Evolutionary conservation across 30 jellyfish, hydroid and myxozoan genomes (phyloP).

Genomic region (Hydra vulgaris): DNA sequence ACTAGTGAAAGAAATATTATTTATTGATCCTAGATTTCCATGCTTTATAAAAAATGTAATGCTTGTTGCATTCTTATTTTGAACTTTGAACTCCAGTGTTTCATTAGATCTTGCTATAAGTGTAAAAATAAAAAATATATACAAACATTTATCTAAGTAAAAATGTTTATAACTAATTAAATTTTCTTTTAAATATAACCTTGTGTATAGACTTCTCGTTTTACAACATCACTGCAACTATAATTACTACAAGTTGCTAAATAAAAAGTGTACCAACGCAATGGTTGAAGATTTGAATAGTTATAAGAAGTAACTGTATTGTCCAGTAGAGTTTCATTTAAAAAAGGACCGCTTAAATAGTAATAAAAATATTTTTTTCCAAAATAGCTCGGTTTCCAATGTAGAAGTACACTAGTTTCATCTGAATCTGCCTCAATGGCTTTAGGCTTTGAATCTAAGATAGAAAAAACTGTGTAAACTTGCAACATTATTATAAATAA

Average conservation of each 20-base stretch:
- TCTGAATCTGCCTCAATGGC: background rate
- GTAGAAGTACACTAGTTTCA: slow-evolving; percentile 1
- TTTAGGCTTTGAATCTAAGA: slow-evolving; percentile 19
- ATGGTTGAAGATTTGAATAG: slow-evolving; percentile 10
- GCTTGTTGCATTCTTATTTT: background rate
- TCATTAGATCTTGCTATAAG: slow-evolving; percentile 25
- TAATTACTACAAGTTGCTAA: slow-evolving; percentile 27
- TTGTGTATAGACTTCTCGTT: slow-evolving; percentile 1
- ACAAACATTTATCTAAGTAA: background rate
- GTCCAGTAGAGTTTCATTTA: background rate
- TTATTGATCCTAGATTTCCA: slow-evolving; percentile 24
- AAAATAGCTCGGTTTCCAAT: slow-evolving; percentile 9
- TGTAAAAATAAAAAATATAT: too few species aligned
- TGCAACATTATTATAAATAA: background rate
- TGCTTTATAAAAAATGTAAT: slow-evolving; percentile 13
- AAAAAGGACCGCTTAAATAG: background rate
- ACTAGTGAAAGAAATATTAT: background rate
- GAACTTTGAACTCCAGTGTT: slow-evolving; percentile 10
- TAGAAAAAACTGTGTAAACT: background rate
- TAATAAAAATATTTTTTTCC: slow-evolving; percentile 1
- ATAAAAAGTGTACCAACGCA: slow-evolving; percentile 4
- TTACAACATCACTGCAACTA: slow-evolving; percentile 21
- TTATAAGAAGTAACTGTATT: background rate
- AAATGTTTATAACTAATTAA: too few species aligned
- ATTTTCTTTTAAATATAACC: slow-evolving; percentile 17